These are phyloP conservation scores for Apodemus agrarius DNA, from an alignment of 2,797 vertebrate species.

Conservation along the genomic window DNA sequence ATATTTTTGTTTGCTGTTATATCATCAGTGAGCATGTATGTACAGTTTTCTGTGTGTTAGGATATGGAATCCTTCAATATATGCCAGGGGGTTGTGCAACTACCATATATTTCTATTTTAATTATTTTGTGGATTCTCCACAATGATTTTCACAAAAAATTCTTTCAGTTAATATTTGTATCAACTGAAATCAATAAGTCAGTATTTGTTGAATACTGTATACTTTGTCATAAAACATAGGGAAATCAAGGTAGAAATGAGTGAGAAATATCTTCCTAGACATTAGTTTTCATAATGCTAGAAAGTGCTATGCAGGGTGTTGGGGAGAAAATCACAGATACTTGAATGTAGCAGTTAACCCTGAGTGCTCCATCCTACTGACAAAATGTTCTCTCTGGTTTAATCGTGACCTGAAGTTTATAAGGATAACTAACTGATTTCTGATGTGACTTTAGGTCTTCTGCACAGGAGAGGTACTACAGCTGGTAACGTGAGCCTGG, in stretches of 20 bases:
- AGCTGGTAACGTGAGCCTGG: background rate
- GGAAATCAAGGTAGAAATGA: too few species aligned
- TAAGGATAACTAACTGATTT: background rate
- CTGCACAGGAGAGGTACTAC: background rate
- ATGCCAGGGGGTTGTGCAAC: background rate
- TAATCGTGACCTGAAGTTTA: background rate
- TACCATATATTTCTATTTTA: background rate
- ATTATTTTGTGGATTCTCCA: background rate
- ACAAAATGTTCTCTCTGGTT: background rate
- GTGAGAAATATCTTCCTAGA: too few species aligned
- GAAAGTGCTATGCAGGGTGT: background rate
- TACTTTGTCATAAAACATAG: background rate
- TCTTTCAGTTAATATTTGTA: background rate
- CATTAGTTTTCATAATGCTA: background rate
- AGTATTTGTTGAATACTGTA: too few species aligned
- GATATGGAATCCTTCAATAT: background rate
- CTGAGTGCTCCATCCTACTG: background rate
- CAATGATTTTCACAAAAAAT: background rate
- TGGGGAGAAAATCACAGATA: too few species aligned
- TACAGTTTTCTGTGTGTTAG: rapidly evolving
- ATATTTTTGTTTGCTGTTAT: background rate
- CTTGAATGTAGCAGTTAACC: too few species aligned
- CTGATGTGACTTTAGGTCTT: background rate
- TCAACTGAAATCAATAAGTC: background rate
- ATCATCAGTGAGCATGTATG: background rate